phyloP scores from a whole-genome alignment of 2,113 vertebrate genomes.

The Brienomyrus brachyistius region DNA sequence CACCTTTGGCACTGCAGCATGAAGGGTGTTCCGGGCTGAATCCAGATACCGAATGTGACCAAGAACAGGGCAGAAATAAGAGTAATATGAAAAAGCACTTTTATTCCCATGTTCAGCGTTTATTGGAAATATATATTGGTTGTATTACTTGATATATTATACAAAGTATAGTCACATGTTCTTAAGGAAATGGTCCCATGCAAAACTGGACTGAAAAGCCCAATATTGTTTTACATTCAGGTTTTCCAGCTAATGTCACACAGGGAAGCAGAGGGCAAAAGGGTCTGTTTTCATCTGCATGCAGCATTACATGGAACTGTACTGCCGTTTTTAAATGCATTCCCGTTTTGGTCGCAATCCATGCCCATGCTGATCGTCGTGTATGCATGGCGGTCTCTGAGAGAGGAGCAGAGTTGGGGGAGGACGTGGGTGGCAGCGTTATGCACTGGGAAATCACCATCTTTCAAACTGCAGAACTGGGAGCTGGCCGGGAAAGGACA shows the following conservation, averaged over 20 bases:
- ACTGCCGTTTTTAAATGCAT: neutral
- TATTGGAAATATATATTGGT: conserved; percentile 67
- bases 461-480: neutral
- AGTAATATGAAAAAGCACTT: conserved; percentile 6
- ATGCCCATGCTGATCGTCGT: neutral
- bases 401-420: neutral
- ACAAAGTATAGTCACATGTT: conserved; percentile 51
- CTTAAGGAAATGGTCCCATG: conserved; percentile 50
- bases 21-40: neutral
- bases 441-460: neutral
- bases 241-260: conserved; percentile 35
- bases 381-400: neutral
- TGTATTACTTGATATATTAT: conserved; percentile 48
- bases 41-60: neutral
- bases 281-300: conserved; percentile 42
- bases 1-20: neutral
- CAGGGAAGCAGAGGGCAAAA: conserved; percentile 26
- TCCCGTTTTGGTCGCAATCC: neutral
- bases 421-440: neutral
- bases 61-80: neutral
- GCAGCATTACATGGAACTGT: conserved; percentile 37
- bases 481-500: neutral
- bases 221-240: conserved; percentile 35
- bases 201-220: conserved; percentile 62
- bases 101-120: conserved; percentile 49